phyloP scores from a whole-genome alignment of 2,888 invertebrate species.

The Lepidochrysops patricia region DNA sequence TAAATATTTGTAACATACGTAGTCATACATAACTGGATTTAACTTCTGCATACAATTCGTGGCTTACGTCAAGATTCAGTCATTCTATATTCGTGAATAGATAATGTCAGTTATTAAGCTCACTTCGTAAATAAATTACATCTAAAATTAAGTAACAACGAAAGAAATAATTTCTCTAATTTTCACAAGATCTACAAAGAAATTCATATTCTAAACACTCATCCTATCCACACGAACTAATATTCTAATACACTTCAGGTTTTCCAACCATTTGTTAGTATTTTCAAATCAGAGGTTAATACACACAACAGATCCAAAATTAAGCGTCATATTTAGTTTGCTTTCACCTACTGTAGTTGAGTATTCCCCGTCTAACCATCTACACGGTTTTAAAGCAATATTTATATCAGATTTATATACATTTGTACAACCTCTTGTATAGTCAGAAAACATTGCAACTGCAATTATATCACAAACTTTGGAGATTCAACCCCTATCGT shows the following conservation, averaged over 20 bases:
- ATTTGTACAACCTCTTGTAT: conserved; percentile 14
- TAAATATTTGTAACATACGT: conserved; percentile 35
- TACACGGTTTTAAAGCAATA: conserved; percentile 12
- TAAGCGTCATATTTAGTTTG: conserved; percentile 10
- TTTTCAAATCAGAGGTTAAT: conserved; percentile 12
- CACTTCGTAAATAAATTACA: conserved; percentile 15
- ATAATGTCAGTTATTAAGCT: conserved; percentile 17
- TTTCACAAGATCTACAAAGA: conserved; percentile 10
- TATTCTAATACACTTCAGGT: background rate
- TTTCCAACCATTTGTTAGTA: conserved; percentile 9
- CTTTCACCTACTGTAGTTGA: conserved; percentile 15
- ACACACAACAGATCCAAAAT: conserved; percentile 8
- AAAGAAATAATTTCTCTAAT: conserved; percentile 12
- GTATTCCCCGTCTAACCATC: conserved; percentile 11
- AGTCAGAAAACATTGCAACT: conserved; percentile 8
- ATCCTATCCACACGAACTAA: background rate
- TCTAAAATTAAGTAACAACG: conserved; percentile 16
- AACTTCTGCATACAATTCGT: conserved; percentile 1
- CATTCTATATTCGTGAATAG: conserved; percentile 14
- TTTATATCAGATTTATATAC: conserved; percentile 14
- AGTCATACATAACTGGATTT: conserved; percentile 10
- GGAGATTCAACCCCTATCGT: conserved; percentile 22
- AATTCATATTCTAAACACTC: background rate
- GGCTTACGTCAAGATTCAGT: conserved; percentile 11
- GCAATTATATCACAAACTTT: conserved; percentile 20